These are phyloP conservation scores for Poeciliopsis turneri DNA, from an alignment of 2,797 vertebrate genomes.

Conservation along the genomic window DNA sequence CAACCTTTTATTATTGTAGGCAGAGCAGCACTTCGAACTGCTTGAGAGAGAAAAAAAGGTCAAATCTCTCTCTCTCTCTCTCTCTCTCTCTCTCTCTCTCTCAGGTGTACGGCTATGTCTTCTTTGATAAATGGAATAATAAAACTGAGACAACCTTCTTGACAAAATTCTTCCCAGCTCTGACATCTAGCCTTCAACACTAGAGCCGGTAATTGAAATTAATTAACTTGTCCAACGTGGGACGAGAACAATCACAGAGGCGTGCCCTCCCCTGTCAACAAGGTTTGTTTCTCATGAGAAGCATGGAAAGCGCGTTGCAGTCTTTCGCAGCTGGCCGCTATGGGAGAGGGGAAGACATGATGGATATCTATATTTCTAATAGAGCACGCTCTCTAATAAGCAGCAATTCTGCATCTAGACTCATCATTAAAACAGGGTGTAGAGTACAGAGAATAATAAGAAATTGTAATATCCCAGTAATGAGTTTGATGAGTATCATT, in stretches of 20 bases:
- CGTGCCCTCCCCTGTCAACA: constrained; percentile 71
- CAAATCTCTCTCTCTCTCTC: constrained; percentile 4
- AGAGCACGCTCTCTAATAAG: constrained; percentile 71
- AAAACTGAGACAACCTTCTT: constrained; percentile 43
- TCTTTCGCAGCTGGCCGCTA: constrained; percentile 50
- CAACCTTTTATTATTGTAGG: constrained; percentile 38
- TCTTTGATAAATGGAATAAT: constrained; percentile 48
- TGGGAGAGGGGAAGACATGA: constrained; percentile 64
- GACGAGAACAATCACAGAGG: constrained; percentile 77
- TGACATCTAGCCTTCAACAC: constrained; percentile 60
- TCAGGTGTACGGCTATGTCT: constrained; percentile 25
- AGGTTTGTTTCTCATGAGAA: constrained; percentile 58
- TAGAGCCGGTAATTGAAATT: constrained; percentile 78
- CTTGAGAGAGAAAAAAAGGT: constrained; percentile 46
- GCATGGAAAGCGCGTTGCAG: constrained; percentile 57
- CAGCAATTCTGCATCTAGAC: constrained; percentile 55
- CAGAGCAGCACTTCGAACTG: constrained; percentile 36
- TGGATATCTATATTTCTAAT: constrained; percentile 71
- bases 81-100: constrained; percentile 12
- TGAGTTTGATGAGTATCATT: constrained; percentile 62
- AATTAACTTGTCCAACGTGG: constrained; percentile 76
- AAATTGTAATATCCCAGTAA: constrained; percentile 61
- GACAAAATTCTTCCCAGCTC: constrained; percentile 30
- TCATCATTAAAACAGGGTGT: constrained; percentile 57
- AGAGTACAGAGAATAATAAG: constrained; percentile 60